phyloP scores from a whole-genome alignment of 2,797 vertebrate genomes.

The Cossypha dichroa region DNA sequence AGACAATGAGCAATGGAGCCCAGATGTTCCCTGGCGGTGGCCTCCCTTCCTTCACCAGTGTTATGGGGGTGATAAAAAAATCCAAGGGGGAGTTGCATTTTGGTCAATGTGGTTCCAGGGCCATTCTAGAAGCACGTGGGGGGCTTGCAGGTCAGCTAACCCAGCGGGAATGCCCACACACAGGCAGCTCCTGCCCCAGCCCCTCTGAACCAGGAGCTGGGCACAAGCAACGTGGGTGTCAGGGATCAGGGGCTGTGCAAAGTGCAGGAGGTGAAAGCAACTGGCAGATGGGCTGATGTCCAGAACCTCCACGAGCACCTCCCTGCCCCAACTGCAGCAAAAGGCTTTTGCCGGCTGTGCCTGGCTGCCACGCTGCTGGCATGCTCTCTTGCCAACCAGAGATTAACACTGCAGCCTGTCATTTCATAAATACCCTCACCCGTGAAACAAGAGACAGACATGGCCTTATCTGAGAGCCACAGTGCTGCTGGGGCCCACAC shows the following conservation, averaged over 20 bases:
- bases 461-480: neutral
- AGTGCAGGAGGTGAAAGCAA: neutral
- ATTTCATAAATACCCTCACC: slow-evolving; percentile 9
- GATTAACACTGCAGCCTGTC: slow-evolving; percentile 8
- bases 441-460: neutral
- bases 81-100: neutral
- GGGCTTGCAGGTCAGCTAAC: neutral
- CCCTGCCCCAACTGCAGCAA: neutral
- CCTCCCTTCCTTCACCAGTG: slow-evolving; percentile 20
- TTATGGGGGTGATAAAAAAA: slow-evolving; percentile 24
- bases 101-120: neutral
- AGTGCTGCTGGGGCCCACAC: neutral
- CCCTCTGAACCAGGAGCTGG: fast-evolving
- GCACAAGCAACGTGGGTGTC: fast-evolving
- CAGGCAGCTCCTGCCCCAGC: neutral
- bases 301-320: neutral
- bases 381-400: neutral
- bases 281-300: neutral
- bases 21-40: slow-evolving; percentile 63
- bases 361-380: neutral
- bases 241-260: neutral
- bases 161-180: neutral
- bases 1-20: slow-evolving; percentile 67
- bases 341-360: neutral
- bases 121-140: fast-evolving